Percentiles rank a stretch among this genome's conserved stretches.
These are phyloP conservation scores for Helicoverpa assulta DNA, from an alignment of 2,888 invertebrate species.

Conservation along the genomic window DNA sequence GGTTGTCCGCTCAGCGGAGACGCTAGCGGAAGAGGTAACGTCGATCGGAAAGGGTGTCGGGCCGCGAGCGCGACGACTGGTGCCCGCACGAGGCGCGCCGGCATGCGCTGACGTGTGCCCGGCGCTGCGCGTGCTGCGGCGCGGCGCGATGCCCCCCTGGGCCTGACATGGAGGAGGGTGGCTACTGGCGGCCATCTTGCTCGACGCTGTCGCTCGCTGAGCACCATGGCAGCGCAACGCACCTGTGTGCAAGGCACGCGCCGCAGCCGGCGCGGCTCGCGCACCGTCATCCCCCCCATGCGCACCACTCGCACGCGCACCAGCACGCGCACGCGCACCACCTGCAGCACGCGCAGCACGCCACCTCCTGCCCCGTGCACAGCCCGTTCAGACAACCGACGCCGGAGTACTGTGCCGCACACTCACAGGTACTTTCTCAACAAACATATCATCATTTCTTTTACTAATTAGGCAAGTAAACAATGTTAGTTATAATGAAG, in stretches of 20 bases:
- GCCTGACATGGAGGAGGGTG: slow-evolving; percentile 89
- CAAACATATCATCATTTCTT: background rate
- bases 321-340: slow-evolving; percentile 86
- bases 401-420: slow-evolving; percentile 87
- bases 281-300: slow-evolving; percentile 84
- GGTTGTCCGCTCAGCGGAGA: slow-evolving; percentile 80
- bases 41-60: slow-evolving; percentile 88
- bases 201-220: slow-evolving; percentile 88
- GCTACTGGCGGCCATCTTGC: slow-evolving; percentile 88
- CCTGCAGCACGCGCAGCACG: slow-evolving; percentile 82
- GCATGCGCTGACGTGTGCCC: slow-evolving; percentile 89
- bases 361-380: slow-evolving; percentile 93
- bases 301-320: slow-evolving; percentile 84
- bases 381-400: slow-evolving; percentile 92
- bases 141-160: slow-evolving; percentile 87
- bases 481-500: background rate
- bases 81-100: slow-evolving; percentile 89
- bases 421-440: slow-evolving; percentile 80
- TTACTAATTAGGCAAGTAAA: too few relatives aligned
- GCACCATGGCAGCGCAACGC: slow-evolving; percentile 86
- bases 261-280: slow-evolving; percentile 82
- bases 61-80: slow-evolving; percentile 89
- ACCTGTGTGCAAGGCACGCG: slow-evolving; percentile 86
- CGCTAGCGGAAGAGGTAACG: slow-evolving; percentile 78
- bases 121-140: slow-evolving; percentile 90